Percentiles rank a stretch among this genome's conserved stretches.
Conservation (phyloP, 2,888 invertebrate genomes). For the Leptinotarsa rubiginosa region DNA sequence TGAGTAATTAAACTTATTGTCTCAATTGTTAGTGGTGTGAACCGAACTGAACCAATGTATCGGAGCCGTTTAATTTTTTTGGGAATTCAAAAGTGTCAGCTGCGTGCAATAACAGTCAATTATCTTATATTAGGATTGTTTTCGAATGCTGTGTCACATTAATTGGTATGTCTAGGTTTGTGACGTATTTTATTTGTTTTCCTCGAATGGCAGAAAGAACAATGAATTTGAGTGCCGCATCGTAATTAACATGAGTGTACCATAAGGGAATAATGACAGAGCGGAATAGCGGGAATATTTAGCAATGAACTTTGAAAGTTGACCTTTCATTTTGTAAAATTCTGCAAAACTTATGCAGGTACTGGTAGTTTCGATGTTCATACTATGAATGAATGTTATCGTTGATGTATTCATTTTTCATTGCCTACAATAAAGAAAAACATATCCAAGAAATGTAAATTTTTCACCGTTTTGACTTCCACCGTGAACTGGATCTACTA, state of each 20-base stretch:
- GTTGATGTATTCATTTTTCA: too few species aligned
- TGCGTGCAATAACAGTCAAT: conserved; percentile 17
- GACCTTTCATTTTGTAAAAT: neutral
- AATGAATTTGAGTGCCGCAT: conserved; percentile 16
- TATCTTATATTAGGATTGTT: conserved; percentile 12
- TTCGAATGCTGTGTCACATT: conserved; percentile 15
- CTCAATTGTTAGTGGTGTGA: conserved; percentile 24
- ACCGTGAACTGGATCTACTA: too few species aligned
- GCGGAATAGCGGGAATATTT: conserved; percentile 1
- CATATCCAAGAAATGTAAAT: too few species aligned
- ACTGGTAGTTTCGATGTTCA: too few species aligned
- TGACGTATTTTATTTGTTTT: conserved; percentile 19
- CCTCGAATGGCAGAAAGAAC: neutral
- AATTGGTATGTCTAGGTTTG: conserved; percentile 7
- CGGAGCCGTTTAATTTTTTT: neutral
- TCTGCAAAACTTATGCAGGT: neutral
- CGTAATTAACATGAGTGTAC: neutral
- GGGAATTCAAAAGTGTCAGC: conserved; percentile 14
- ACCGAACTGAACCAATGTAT: conserved; percentile 16
- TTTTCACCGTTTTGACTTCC: too few species aligned
- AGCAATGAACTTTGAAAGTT: neutral
- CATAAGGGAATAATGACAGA: neutral
- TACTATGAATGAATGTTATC: too few species aligned
- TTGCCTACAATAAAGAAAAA: too few species aligned
- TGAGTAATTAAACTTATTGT: conserved; percentile 9